These are phyloP conservation scores for Rhyacichthys aspro DNA, from an alignment of 2,797 vertebrate genomes.

Conservation along the genomic window DNA sequence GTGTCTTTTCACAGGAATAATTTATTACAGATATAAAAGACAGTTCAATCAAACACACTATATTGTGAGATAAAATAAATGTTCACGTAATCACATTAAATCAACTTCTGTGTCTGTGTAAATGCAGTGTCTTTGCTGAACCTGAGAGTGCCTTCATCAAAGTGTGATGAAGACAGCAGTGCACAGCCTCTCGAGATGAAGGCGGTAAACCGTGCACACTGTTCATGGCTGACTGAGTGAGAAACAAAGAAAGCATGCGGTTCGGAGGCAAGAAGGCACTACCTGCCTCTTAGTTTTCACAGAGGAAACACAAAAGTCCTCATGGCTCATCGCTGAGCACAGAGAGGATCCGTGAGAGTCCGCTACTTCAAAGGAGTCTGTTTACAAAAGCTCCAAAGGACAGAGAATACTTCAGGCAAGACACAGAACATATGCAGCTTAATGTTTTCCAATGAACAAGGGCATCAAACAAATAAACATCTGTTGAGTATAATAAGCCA, in stretches of 20 bases:
- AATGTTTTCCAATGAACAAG: conserved; percentile 58
- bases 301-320: conserved; percentile 53
- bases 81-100: too few relatives aligned
- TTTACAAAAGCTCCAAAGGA: conserved; percentile 53
- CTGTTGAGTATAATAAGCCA: conserved; percentile 44
- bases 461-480: conserved; percentile 43
- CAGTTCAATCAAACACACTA: too few relatives aligned
- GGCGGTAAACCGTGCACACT: conserved; percentile 36
- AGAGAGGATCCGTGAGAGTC: conserved; percentile 40
- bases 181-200: conserved; percentile 50
- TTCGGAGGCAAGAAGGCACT: conserved; percentile 52
- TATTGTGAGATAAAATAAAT: too few relatives aligned
- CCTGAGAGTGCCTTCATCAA: conserved; percentile 45
- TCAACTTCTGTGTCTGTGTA: neutral
- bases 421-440: conserved; percentile 47
- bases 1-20: too few relatives aligned
- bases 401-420: conserved; percentile 56
- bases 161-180: conserved; percentile 45
- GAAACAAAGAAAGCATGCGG: conserved; percentile 61
- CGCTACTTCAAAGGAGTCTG: conserved; percentile 49
- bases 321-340: conserved; percentile 40
- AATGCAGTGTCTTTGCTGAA: conserved; percentile 33
- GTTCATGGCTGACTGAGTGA: conserved; percentile 59
- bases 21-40: too few relatives aligned
- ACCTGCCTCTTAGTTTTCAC: conserved; percentile 52